Base-by-base conservation (phyloP, 1,140 invertebrate genomes). In the Trichonephila clavipes region DNA sequence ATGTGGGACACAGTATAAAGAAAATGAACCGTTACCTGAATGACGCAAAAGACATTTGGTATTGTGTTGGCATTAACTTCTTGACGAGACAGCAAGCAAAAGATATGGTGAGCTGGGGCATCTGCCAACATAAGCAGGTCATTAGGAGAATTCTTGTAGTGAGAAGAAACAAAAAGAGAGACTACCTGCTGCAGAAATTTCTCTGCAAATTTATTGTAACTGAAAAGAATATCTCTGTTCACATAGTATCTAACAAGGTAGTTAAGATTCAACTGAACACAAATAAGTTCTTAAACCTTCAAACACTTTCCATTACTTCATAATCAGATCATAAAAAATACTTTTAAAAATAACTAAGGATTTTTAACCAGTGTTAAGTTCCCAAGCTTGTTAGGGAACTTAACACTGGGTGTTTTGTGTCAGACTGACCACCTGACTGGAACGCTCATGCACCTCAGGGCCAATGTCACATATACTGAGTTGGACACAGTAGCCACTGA, bases 61-160 rank as follows among this genome's bases (percentile, higher is more conserved):
- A 99, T 61, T 88, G n/a, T 95, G 94, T 97, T 97, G 94, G 97
- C 96, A 61, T 97, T 96, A 8, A 97, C 96, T 95, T 97, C 96
- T 2, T 98, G 97, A 1, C 99, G 98, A 0, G 98, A 98, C 77
- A 99, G 96, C n/a, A 99, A 96, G 95, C 98, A 99, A 96, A 99
- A 99, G n/a, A 99, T 96, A 96, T 99, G 98, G 96, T 99, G 99
- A 8, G 98, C 98, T 0, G 99, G 99, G 16, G 99, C 99, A 96
- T 99, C 99, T 16, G 99, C 99, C 96, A 99, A 97, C 97, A 99
- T 98, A 96, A 99, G 99, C 19, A 99, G 96, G 96, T 99, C 99
- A 96, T 99, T 99, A 0, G 99, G 99, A 92, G 98, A 98, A 96
- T 99, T 99, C 97, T 99, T 99, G 95, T 99, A 99, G 96, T 99